Conservation (phyloP, 2,888 invertebrate genomes). For the Sepioteuthis lessoniana region DNA sequence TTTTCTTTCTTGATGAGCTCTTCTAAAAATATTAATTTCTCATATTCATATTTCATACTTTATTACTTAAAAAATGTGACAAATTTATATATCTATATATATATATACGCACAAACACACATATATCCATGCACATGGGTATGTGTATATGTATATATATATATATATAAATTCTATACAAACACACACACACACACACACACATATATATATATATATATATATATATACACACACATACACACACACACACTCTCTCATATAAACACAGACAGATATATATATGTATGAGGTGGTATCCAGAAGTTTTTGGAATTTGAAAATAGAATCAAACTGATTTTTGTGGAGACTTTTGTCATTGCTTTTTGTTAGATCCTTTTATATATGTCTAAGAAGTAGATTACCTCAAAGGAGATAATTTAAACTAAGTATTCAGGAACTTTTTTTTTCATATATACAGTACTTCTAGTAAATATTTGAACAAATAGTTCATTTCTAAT, state of each 20-base stretch:
- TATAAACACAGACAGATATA: background rate
- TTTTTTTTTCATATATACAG: no score
- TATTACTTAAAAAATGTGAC: background rate
- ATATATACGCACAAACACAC: background rate
- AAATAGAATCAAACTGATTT: no score
- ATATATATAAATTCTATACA: background rate
- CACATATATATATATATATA: background rate
- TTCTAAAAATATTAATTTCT: background rate
- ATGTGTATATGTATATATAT: background rate
- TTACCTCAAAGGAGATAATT: no score
- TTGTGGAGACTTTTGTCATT: no score
- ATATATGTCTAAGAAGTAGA: no score
- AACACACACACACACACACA: background rate
- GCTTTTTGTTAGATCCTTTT: no score
- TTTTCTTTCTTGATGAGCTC: background rate
- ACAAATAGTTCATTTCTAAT: no score
- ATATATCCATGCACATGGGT: background rate
- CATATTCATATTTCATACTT: background rate
- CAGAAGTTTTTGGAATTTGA: no score
- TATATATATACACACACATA: background rate
- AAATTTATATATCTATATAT: background rate
- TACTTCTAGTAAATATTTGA: no score
- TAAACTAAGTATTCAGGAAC: no score
- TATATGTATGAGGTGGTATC: background rate
- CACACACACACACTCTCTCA: background rate